phyloP scores from a whole-genome alignment of 1,140 invertebrate genomes.

The Andrena cerasifolii region DNA sequence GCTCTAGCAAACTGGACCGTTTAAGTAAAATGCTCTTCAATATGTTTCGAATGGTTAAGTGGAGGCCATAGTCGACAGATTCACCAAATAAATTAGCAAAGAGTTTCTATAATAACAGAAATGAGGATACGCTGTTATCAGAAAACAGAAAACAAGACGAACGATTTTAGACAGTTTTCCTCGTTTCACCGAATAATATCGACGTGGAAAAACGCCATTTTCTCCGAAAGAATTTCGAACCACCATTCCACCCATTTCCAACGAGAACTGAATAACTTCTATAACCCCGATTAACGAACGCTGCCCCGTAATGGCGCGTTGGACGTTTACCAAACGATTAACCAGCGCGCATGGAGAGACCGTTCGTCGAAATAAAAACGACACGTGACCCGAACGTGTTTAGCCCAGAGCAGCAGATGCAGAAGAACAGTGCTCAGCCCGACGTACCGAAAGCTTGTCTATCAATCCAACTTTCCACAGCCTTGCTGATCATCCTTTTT shows the following conservation, averaged over 20 bases:
- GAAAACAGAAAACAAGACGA: neutral
- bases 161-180: no score
- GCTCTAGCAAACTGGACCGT: no score
- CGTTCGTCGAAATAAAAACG: neutral
- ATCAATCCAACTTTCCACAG: neutral
- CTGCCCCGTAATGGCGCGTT: neutral
- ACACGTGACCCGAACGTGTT: conserved; percentile 26
- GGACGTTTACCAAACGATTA: conserved; percentile 13
- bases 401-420: neutral
- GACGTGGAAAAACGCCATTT: neutral
- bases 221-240: neutral
- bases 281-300: neutral
- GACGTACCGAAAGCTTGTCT: conserved; percentile 17
- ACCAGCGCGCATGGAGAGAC: neutral
- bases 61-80: neutral
- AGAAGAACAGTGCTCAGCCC: neutral
- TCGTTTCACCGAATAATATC: neutral
- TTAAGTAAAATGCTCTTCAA: neutral
- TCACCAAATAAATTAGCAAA: neutral
- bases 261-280: neutral
- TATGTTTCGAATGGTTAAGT: neutral
- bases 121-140: neutral
- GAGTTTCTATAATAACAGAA: no score
- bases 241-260: neutral
- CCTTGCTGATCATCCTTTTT: neutral